A percentile compares a stretch with the other conserved stretches of the same genome.
phyloP scores from a whole-genome alignment of 1,140 invertebrate genomes.

The Heliothis subflexa region DNA sequence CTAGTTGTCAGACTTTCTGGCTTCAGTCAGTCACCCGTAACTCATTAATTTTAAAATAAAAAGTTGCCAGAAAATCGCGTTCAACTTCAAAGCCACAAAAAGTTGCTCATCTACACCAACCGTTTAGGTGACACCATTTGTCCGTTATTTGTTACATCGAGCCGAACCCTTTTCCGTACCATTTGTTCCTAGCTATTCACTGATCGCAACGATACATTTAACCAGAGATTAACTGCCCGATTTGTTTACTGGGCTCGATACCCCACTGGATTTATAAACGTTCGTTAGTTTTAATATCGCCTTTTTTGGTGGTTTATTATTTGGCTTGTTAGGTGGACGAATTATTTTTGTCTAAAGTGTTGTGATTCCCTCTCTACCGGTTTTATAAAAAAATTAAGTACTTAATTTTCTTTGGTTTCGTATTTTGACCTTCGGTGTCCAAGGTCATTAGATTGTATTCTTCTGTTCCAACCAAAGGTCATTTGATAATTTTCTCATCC shows the following conservation, averaged over 20 bases:
- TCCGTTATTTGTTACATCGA: slow-evolving; percentile 76
- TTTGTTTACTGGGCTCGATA: slow-evolving; percentile 65
- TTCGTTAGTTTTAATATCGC: slow-evolving; percentile 26
- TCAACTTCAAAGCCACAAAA: slow-evolving; percentile 4
- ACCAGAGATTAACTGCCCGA: slow-evolving; percentile 74
- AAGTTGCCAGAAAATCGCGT: background rate
- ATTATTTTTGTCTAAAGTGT: background rate
- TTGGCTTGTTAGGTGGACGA: background rate
- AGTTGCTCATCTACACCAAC: background rate
- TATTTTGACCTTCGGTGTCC: no score
- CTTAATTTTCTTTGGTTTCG: no score
- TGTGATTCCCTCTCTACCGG: no score
- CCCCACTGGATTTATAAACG: slow-evolving; percentile 37
- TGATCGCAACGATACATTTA: slow-evolving; percentile 75
- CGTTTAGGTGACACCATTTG: slow-evolving; percentile 54
- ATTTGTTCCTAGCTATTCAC: slow-evolving; percentile 74
- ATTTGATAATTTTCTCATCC: no score
- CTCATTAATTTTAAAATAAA: background rate
- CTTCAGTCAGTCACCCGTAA: no score
- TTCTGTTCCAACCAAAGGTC: no score
- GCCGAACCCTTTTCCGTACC: slow-evolving; percentile 75
- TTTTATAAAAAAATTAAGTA: no score
- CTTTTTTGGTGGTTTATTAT: slow-evolving; percentile 24
- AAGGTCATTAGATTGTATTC: no score
- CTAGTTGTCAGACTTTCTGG: no score